These are phyloP conservation scores for Lamellibrachia satsuma DNA, from an alignment of 2,888 invertebrate genomes.

Conservation along the genomic window DNA sequence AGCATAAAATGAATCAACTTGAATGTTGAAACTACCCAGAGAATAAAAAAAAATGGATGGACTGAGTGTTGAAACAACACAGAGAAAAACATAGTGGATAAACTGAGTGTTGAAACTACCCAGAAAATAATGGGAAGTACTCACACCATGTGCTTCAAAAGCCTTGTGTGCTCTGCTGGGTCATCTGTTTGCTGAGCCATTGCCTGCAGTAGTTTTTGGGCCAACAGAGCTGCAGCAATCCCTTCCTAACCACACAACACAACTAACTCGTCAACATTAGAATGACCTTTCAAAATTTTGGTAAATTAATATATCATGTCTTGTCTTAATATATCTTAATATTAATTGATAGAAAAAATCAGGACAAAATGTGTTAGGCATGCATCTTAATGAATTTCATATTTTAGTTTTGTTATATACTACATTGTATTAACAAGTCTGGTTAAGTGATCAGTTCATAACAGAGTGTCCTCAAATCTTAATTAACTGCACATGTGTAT, in stretches of 20 bases:
- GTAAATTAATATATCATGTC: background rate
- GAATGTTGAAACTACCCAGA: no score
- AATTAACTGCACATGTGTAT: no score
- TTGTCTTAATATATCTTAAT: background rate
- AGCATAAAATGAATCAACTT: no score
- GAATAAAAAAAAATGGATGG: no score
- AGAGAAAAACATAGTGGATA: no score
- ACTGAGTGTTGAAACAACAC: no score
- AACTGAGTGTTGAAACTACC: no score
- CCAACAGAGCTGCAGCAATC: conserved; percentile 61
- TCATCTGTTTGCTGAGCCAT: conserved; percentile 57
- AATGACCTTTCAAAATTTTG: background rate
- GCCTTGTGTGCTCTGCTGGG: conserved; percentile 41
- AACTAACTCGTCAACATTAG: background rate
- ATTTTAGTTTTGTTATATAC: background rate
- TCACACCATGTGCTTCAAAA: conserved; percentile 23
- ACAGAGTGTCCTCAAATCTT: no score
- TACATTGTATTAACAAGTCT: no score
- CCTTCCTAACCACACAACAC: conserved; percentile 51
- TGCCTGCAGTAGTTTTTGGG: conserved; percentile 56
- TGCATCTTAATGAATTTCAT: background rate
- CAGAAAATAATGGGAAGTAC: background rate
- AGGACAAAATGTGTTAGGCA: background rate
- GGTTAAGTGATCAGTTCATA: no score
- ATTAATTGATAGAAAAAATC: background rate